Percentiles rank a stretch among this genome's conserved stretches.
Evolutionary conservation across 2,113 vertebrate genomes (phyloP).

Genomic region (Saimiri boliviensis): DNA sequence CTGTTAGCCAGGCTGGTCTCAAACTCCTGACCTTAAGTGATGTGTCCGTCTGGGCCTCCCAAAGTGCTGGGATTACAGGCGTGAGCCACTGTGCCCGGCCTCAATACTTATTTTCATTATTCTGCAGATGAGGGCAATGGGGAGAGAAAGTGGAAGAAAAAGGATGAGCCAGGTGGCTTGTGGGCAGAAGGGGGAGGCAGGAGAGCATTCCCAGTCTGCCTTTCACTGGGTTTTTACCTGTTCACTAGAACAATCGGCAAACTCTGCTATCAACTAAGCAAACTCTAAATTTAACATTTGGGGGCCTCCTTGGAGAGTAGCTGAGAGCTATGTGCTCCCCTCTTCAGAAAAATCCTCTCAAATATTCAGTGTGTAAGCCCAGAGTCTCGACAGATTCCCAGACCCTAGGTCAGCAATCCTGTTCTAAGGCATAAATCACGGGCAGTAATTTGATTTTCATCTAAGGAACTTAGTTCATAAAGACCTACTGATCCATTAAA

Average conservation of each 20-base stretch:
- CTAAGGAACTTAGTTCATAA: neutral
- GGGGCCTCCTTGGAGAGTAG: neutral
- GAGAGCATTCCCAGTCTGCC: neutral
- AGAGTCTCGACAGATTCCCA: neutral
- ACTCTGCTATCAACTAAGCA: neutral
- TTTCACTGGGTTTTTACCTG: neutral
- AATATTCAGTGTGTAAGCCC: neutral
- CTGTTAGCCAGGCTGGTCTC: too few relatives aligned
- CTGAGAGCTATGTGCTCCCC: neutral
- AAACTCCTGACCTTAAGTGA: too few relatives aligned
- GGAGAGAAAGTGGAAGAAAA: neutral
- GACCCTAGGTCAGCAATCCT: neutral
- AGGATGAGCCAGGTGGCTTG: neutral
- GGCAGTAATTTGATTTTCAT: neutral
- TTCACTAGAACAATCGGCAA: neutral
- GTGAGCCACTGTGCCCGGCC: neutral
- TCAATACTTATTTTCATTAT: neutral
- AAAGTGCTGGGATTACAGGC: too few relatives aligned
- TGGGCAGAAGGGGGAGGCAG: neutral
- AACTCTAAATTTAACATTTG: neutral
- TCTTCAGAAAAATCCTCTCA: conserved; percentile 9
- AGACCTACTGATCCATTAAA: neutral
- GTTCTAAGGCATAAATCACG: neutral
- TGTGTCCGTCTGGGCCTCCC: too few relatives aligned
- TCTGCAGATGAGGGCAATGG: neutral